Evolutionary conservation across 2,888 invertebrate genomes (phyloP).

Genomic region (Lapara coniferarum): DNA sequence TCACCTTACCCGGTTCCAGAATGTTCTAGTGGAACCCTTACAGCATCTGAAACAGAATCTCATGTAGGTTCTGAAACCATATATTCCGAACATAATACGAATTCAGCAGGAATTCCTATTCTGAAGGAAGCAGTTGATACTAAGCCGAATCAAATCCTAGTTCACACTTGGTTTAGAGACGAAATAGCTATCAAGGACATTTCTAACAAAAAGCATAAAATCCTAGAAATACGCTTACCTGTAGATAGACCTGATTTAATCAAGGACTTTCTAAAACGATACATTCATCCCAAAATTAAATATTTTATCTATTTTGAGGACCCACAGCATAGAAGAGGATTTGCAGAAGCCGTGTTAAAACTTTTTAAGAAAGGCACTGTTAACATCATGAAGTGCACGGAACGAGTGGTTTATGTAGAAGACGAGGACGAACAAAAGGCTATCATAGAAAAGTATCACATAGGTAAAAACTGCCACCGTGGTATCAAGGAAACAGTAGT

Average conservation of each 20-base stretch:
- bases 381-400: constrained; percentile 40
- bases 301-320: constrained; percentile 37
- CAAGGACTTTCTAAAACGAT: constrained; percentile 43
- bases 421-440: constrained; percentile 35
- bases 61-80: too few species aligned
- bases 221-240: constrained; percentile 42
- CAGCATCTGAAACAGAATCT: too few species aligned
- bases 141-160: constrained; percentile 46
- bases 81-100: constrained; percentile 17
- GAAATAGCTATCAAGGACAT: constrained; percentile 37
- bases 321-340: constrained; percentile 29
- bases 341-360: constrained; percentile 25
- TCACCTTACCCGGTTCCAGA: too few species aligned
- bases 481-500: constrained; percentile 39
- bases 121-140: constrained; percentile 45
- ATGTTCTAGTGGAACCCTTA: too few species aligned
- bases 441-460: constrained; percentile 35
- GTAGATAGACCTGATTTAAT: constrained; percentile 35
- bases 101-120: constrained; percentile 40
- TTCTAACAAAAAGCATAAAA: constrained; percentile 39
- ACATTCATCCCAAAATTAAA: constrained; percentile 30
- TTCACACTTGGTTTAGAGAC: constrained; percentile 37
- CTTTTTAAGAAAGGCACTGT: constrained; percentile 38
- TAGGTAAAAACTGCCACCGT: constrained; percentile 39
- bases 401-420: constrained; percentile 33